These are phyloP conservation scores for Urophycis tenuis DNA, from an alignment of 2,797 vertebrate genomes.

Conservation along the genomic window DNA sequence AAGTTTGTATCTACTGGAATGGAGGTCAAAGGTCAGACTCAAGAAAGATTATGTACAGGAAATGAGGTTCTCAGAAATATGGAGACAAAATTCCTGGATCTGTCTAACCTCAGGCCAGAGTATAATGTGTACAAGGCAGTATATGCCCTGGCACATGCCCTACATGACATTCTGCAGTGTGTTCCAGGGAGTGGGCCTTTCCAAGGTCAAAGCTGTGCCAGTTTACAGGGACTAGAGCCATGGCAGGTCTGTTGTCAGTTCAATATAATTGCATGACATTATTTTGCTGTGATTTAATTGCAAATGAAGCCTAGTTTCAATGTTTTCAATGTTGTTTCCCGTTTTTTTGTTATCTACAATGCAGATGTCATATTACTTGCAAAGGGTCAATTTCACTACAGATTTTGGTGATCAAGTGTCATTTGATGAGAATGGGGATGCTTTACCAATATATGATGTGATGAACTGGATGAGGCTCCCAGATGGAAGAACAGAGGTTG, in stretches of 20 bases:
- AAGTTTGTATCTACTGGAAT: conserved; percentile 36
- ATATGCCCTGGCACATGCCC: conserved; percentile 62
- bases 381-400: conserved; percentile 61
- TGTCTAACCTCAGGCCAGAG: conserved; percentile 53
- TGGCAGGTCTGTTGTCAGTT: conserved; percentile 61
- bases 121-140: conserved; percentile 65
- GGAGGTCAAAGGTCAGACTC: background rate
- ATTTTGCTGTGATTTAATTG: background rate
- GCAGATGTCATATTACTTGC: conserved; percentile 58
- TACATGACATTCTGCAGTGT: conserved; percentile 57
- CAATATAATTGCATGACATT: background rate
- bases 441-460: conserved; percentile 62
- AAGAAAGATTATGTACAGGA: conserved; percentile 46
- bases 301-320: no score
- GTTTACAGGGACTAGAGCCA: conserved; percentile 49
- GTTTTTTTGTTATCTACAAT: background rate
- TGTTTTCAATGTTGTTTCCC: background rate
- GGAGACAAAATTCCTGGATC: conserved; percentile 50
- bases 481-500: conserved; percentile 47
- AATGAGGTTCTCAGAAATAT: conserved; percentile 37
- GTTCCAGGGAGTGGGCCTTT: conserved; percentile 58
- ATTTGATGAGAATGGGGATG: conserved; percentile 67
- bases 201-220: conserved; percentile 50
- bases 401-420: conserved; percentile 60
- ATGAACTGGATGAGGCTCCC: conserved; percentile 60